Percentiles rank a stretch among this genome's conserved stretches.
Evolutionary conservation across 1,140 invertebrate species (phyloP).

Genomic region (Oncopodura yosiiana): DNA sequence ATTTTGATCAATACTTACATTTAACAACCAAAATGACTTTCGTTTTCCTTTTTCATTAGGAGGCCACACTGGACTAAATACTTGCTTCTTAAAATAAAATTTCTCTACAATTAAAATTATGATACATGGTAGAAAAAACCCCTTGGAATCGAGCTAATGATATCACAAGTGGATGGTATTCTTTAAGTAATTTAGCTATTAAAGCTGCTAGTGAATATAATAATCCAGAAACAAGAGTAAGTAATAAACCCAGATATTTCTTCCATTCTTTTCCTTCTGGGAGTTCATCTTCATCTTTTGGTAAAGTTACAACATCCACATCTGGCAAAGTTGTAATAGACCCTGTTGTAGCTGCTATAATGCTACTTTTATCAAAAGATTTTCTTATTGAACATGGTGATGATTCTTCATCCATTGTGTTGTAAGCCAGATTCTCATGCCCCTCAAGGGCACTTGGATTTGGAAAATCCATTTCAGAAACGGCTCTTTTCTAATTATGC

Average conservation of each 20-base stretch:
- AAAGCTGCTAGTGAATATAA: slow-evolving; percentile 4
- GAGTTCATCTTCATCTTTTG: too few relatives aligned
- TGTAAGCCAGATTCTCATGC: too few relatives aligned
- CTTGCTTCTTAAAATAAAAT: neutral
- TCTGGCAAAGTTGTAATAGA: too few relatives aligned
- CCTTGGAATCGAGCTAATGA: slow-evolving; percentile 11
- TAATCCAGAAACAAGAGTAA: neutral
- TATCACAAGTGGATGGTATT: slow-evolving; percentile 6
- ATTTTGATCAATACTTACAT: neutral
- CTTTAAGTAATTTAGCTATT: neutral
- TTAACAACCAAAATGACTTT: neutral
- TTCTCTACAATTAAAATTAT: neutral
- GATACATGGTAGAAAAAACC: neutral
- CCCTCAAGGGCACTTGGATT: too few relatives aligned
- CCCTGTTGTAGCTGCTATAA: too few relatives aligned
- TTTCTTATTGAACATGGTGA: too few relatives aligned
- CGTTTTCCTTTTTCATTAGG: neutral
- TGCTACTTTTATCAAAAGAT: too few relatives aligned
- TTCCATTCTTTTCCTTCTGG: too few relatives aligned
- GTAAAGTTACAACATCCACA: too few relatives aligned
- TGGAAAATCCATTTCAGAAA: too few relatives aligned
- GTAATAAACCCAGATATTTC: neutral
- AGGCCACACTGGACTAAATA: slow-evolving; percentile 4
- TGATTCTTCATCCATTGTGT: too few relatives aligned
- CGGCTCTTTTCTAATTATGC: too few relatives aligned